Conservation (phyloP, 2,113 vertebrate genomes). For the Albula glossodonta region DNA sequence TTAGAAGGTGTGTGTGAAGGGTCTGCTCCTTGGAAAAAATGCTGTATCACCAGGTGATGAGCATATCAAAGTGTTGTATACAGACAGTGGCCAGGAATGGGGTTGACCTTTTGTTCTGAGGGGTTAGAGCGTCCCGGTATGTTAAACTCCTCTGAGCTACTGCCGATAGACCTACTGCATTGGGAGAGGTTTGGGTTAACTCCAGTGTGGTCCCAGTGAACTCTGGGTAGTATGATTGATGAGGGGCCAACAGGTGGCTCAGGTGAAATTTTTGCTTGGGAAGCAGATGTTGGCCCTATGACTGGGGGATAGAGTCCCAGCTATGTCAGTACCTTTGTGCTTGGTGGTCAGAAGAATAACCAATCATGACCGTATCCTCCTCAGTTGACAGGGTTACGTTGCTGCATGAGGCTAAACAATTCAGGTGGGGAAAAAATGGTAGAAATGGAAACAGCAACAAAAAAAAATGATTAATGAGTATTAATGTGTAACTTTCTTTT, state of each 20-base stretch:
- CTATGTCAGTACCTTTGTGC: too few relatives aligned
- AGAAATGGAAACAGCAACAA: too few relatives aligned
- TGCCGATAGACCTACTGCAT: background rate
- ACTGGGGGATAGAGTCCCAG: too few relatives aligned
- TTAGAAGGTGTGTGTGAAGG: background rate
- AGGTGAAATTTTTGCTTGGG: too few relatives aligned
- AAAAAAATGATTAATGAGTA: background rate
- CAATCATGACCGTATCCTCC: too few relatives aligned
- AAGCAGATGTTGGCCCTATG: too few relatives aligned
- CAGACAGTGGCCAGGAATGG: background rate
- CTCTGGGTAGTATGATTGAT: background rate
- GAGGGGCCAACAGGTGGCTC: too few relatives aligned
- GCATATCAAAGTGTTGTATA: background rate
- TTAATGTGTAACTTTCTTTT: slow-evolving; percentile 26
- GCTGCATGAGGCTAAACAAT: too few relatives aligned
- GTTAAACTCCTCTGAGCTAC: background rate
- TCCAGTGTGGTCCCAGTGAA: background rate
- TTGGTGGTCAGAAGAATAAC: too few relatives aligned
- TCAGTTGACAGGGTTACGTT: too few relatives aligned
- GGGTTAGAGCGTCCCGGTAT: background rate
- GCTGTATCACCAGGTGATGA: background rate
- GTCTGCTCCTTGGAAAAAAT: background rate
- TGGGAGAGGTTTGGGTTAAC: background rate
- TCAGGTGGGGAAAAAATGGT: too few relatives aligned
- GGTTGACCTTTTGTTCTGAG: background rate